Percentiles rank a stretch among this genome's conserved stretches.
These are phyloP conservation scores for Cosmorhoe ocellata DNA, from an alignment of 2,888 invertebrate genomes.

Conservation along the genomic window DNA sequence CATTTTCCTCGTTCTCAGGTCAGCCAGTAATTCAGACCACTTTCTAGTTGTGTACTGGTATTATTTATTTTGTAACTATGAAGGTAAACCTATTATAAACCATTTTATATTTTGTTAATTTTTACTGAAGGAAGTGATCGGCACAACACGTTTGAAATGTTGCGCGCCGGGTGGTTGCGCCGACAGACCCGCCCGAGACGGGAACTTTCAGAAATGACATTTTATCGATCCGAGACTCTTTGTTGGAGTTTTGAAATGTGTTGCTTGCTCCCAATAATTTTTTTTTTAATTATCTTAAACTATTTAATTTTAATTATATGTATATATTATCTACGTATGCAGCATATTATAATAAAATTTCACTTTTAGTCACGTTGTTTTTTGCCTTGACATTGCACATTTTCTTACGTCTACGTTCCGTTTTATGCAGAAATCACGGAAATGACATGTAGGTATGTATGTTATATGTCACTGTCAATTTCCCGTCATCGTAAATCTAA, in stretches of 20 bases:
- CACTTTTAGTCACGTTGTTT: no score
- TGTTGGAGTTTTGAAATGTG: no score
- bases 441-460: not conserved
- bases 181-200: slow-evolving; percentile 53
- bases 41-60: slow-evolving; percentile 3
- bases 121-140: slow-evolving; percentile 46
- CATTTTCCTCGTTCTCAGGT: slow-evolving; percentile 6
- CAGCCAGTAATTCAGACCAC: slow-evolving; percentile 9
- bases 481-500: slow-evolving; percentile 41
- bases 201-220: slow-evolving; percentile 57
- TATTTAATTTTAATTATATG: no score
- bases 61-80: slow-evolving; percentile 9
- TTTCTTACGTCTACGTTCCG: slow-evolving; percentile 18
- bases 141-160: slow-evolving; percentile 66
- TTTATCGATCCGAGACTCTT: slow-evolving; percentile 57
- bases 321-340: no score
- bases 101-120: slow-evolving; percentile 37
- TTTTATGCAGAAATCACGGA: slow-evolving; percentile 2
- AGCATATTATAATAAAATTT: no score
- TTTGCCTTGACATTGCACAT: no score
- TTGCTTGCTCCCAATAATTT: no score
- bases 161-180: slow-evolving; percentile 23
- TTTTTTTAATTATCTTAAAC: no score
- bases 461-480: slow-evolving; percentile 37
- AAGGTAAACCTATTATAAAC: slow-evolving; percentile 26